These are phyloP conservation scores for Scyliorhinus canicula DNA, from an alignment of 2,797 vertebrate species.

Conservation along the genomic window DNA sequence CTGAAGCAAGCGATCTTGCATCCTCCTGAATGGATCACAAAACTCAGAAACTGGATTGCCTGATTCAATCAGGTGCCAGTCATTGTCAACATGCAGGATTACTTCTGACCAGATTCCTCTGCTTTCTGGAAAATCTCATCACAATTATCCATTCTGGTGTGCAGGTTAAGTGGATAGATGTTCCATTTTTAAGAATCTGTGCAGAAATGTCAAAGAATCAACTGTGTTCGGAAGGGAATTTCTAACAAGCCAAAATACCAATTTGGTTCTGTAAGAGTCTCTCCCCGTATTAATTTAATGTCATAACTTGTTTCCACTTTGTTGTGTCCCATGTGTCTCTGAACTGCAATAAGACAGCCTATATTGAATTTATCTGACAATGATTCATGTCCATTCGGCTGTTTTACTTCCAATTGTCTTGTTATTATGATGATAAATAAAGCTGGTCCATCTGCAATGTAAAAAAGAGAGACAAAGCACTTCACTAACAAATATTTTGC, in stretches of 20 bases:
- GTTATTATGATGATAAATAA: neutral
- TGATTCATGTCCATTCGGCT: neutral
- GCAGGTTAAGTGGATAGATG: neutral
- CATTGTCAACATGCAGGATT: neutral
- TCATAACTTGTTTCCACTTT: neutral
- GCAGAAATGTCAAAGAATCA: neutral
- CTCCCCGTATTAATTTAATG: neutral
- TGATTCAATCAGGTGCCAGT: neutral
- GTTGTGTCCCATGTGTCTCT: neutral
- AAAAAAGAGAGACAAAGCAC: slow-evolving; percentile 11
- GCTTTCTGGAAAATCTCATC: neutral
- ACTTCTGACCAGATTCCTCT: neutral
- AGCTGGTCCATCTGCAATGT: neutral
- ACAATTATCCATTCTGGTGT: neutral
- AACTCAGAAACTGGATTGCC: neutral
- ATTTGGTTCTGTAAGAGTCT: neutral
- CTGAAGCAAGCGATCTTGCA: neutral
- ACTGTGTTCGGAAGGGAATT: neutral
- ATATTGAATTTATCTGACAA: neutral
- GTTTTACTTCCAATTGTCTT: neutral
- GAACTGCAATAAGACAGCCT: neutral
- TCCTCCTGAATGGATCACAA: neutral
- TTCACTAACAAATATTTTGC: neutral
- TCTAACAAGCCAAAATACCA: neutral
- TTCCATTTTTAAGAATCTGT: neutral